Conservation (phyloP, 2,888 invertebrate genomes). For the Pecten maximus region DNA sequence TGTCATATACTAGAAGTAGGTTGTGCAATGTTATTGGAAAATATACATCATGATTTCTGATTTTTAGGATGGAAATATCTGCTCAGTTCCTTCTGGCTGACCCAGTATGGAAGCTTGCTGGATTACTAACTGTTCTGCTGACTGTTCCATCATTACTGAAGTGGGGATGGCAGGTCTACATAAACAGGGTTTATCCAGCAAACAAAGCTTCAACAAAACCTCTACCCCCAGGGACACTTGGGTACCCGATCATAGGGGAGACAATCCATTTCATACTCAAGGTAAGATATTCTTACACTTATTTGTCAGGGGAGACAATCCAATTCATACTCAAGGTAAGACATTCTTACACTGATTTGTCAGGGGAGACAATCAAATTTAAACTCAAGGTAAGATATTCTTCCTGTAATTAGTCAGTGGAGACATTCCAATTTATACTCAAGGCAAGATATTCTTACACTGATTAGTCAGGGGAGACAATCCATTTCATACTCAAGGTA, state of each 20-base stretch:
- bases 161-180: not conserved
- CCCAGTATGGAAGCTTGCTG: not conserved
- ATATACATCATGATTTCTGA: not conserved
- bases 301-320: conserved; percentile 74
- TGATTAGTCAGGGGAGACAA: too few relatives aligned
- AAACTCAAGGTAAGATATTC: conserved; percentile 55
- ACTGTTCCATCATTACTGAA: not conserved
- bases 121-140: not conserved
- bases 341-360: too few relatives aligned
- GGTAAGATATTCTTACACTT: conserved; percentile 52
- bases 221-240: conserved; percentile 74
- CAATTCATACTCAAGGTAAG: conserved; percentile 60
- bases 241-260: conserved; percentile 74
- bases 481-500: too few relatives aligned
- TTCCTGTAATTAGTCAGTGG: too few relatives aligned
- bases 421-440: conserved; percentile 64
- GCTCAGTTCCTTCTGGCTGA: not conserved
- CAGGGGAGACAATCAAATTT: conserved; percentile 71
- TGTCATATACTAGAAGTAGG: not conserved
- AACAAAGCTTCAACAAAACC: conserved; percentile 41
- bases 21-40: not conserved
- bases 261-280: conserved; percentile 63
- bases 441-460: conserved; percentile 55
- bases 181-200: not conserved
- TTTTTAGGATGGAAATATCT: not conserved